Conservation (phyloP, 2,113 vertebrate genomes). For the Ameiurus melas region DNA sequence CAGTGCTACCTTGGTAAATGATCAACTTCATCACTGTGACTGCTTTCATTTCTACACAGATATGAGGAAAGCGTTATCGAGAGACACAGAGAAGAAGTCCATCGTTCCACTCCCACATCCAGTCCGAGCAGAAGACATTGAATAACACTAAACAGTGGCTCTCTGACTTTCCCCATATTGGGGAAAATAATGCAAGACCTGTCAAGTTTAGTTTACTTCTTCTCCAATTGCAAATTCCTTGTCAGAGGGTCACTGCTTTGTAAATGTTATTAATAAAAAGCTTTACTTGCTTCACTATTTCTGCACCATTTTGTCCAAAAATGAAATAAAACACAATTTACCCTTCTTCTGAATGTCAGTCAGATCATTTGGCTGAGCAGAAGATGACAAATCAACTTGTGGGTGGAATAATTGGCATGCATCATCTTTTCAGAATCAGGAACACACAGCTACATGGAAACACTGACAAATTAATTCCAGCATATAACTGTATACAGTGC, state of each 20-base stretch:
- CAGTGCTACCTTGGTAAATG: no score
- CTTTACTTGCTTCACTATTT: background rate
- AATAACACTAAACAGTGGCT: conserved; percentile 80
- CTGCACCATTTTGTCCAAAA: background rate
- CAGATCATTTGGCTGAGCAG: background rate
- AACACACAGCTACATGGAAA: no score
- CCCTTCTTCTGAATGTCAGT: background rate
- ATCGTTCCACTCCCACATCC: conserved; percentile 93
- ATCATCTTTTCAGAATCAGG: no score
- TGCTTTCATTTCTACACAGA: conserved; percentile 69
- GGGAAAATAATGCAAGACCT: conserved; percentile 11
- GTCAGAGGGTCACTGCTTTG: conserved; percentile 45
- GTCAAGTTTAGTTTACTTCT: background rate
- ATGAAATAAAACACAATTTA: background rate
- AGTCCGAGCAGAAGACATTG: conserved; percentile 93
- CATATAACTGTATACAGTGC: no score
- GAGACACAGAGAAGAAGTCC: conserved; percentile 94
- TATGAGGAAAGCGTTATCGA: conserved; percentile 94
- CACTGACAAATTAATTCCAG: no score
- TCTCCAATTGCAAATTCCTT: background rate
- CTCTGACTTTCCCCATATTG: conserved; percentile 58
- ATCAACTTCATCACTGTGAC: background rate
- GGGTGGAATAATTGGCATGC: no score
- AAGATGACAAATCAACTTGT: background rate
- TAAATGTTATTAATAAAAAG: conserved; percentile 2